A percentile compares a stretch with the other conserved stretches of the same genome.
Evolutionary conservation across 2,113 vertebrate genomes (phyloP).

Genomic region (Chascanopsetta lugubris): DNA sequence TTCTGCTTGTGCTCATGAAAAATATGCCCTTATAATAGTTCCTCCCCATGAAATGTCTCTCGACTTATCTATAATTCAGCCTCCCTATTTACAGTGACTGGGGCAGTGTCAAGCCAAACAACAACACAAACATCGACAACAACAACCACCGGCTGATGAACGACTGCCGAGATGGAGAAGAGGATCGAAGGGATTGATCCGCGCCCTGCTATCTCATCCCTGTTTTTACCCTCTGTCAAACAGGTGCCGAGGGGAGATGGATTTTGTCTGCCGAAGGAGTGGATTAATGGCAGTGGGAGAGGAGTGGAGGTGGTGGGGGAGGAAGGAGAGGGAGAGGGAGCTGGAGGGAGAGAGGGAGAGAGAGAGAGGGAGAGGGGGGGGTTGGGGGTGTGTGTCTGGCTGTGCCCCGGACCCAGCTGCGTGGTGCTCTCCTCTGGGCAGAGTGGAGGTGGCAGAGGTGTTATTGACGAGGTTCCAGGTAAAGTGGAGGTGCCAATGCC

Average conservation of each 20-base stretch:
- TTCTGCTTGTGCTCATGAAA: not conserved
- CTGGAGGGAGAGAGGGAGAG: too few relatives aligned
- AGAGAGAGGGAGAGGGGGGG: too few relatives aligned
- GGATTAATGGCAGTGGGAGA: conserved; percentile 78
- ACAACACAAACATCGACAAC: conserved; percentile 66
- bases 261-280: conserved; percentile 79
- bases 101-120: conserved; percentile 56
- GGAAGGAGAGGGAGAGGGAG: conserved; percentile 27
- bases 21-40: not conserved
- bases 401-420: conserved; percentile 38
- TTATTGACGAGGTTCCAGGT: conserved; percentile 68
- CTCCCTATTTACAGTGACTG: conserved; percentile 28
- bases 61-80: conserved; percentile 29
- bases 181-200: conserved; percentile 83
- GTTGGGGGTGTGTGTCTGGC: conserved; percentile 21
- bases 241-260: conserved; percentile 79
- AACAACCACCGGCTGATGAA: conserved; percentile 77
- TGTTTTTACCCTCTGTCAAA: conserved; percentile 84
- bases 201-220: conserved; percentile 75
- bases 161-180: conserved; percentile 70
- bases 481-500: conserved; percentile 53
- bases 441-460: conserved; percentile 55
- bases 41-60: not conserved
- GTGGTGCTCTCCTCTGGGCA: conserved; percentile 60
- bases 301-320: not conserved